phyloP scores from a whole-genome alignment of 2,888 invertebrate genomes.

The Cacoxenus indagator region DNA sequence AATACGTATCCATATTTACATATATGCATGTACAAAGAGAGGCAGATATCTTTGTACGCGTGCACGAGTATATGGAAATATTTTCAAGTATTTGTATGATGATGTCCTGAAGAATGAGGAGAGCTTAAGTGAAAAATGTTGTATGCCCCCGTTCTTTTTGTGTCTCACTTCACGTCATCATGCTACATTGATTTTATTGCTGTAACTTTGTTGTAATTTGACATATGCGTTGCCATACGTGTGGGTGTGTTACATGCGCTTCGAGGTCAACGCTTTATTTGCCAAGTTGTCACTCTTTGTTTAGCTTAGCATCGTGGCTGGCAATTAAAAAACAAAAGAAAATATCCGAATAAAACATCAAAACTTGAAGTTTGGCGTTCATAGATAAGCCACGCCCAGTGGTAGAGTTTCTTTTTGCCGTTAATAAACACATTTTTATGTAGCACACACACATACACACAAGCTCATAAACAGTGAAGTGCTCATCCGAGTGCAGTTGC shows the following conservation, averaged over 20 bases:
- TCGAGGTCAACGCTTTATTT: neutral
- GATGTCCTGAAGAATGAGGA: neutral
- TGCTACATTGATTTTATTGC: neutral
- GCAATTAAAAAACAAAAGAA: conserved; percentile 51
- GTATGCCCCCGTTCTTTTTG: conserved; percentile 29
- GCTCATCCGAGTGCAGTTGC: conserved; percentile 20
- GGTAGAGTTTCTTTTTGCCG: no score
- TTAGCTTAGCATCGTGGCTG: conserved; percentile 31
- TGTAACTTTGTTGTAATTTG: neutral
- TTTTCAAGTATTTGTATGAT: neutral
- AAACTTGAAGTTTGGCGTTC: neutral
- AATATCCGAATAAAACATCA: neutral
- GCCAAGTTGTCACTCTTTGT: neutral
- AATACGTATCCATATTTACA: no score
- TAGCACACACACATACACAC: conserved; percentile 22
- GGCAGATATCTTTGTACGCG: no score
- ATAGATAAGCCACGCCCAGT: no score
- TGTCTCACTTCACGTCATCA: neutral
- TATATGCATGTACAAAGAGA: no score
- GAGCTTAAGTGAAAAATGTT: conserved; percentile 52
- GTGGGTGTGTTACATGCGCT: neutral
- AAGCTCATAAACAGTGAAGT: conserved; percentile 17
- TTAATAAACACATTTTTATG: conserved; percentile 18
- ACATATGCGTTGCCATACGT: neutral
- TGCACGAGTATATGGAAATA: neutral